Percentiles rank a stretch among this genome's conserved stretches.
phyloP scores from a whole-genome alignment of 2,113 vertebrate genomes.

The Oenanthe melanoleuca region DNA sequence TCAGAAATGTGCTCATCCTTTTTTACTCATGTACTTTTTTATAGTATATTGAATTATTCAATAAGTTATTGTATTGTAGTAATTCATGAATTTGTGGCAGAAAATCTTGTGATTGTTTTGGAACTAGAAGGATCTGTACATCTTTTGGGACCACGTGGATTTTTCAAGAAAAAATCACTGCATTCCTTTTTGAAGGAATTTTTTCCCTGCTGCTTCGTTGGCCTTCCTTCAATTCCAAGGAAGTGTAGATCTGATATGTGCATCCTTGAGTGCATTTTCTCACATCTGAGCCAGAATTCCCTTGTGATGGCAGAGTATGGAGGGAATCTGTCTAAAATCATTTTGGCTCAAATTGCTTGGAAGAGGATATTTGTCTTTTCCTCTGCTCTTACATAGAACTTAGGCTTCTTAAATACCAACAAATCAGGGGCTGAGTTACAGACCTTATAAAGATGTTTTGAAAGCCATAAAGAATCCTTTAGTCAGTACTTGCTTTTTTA shows the following conservation, averaged over 20 bases:
- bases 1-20: neutral
- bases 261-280: neutral
- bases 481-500: neutral
- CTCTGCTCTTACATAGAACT: neutral
- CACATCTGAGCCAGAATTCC: conserved; percentile 7
- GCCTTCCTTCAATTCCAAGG: neutral
- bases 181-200: neutral
- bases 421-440: neutral
- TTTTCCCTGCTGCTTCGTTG: neutral
- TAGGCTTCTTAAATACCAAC: neutral
- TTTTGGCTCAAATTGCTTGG: neutral
- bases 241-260: neutral
- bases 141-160: neutral
- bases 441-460: neutral
- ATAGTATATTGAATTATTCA: neutral
- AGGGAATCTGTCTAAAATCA: neutral
- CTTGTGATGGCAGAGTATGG: neutral
- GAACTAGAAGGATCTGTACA: neutral
- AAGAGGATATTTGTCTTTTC: neutral
- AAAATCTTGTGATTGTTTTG: neutral
- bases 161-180: neutral
- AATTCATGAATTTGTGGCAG: neutral
- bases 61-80: neutral
- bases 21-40: neutral
- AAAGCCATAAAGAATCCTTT: neutral